Evolutionary conservation across 2,797 vertebrate genomes (phyloP).

Genomic region (Clarias platycephalus): DNA sequence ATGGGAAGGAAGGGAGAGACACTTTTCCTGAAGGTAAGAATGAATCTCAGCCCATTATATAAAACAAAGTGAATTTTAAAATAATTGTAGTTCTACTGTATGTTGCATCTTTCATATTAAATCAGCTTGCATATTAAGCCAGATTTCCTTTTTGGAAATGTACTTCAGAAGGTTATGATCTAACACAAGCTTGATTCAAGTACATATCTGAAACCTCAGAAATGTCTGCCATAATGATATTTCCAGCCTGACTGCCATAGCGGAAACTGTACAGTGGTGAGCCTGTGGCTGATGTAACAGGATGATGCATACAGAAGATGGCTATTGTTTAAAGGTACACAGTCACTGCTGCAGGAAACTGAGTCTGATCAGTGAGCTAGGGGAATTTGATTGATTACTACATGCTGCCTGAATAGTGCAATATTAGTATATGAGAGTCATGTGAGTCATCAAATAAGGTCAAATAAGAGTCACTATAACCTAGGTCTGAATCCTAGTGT

Average conservation of each 20-base stretch:
- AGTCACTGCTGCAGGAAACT: constrained; percentile 63
- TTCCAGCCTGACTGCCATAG: constrained; percentile 27
- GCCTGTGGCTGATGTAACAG: constrained; percentile 45
- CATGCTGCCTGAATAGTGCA: not conserved
- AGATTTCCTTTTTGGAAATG: not conserved
- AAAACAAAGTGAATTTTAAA: not conserved
- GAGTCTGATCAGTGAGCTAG: constrained; percentile 4
- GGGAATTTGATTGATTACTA: not conserved
- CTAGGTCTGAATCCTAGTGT: not conserved
- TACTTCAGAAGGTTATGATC: not conserved
- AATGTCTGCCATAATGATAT: constrained; percentile 38
- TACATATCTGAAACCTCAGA: not conserved
- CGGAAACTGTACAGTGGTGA: constrained; percentile 50
- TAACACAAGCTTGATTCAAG: not conserved
- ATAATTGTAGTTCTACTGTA: not conserved
- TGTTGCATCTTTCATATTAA: not conserved
- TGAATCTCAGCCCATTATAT: not conserved
- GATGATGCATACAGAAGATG: constrained; percentile 59
- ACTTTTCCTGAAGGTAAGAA: not conserved
- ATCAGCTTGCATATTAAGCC: not conserved
- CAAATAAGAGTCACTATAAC: not conserved
- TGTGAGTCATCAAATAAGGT: not conserved
- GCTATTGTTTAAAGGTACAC: constrained; percentile 68
- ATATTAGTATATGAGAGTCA: not conserved
- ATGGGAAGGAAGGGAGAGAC: not conserved